Percentiles rank a stretch among this genome's conserved stretches.
phyloP scores from a whole-genome alignment of 1,140 invertebrate genomes.

The Heliconius congener region DNA sequence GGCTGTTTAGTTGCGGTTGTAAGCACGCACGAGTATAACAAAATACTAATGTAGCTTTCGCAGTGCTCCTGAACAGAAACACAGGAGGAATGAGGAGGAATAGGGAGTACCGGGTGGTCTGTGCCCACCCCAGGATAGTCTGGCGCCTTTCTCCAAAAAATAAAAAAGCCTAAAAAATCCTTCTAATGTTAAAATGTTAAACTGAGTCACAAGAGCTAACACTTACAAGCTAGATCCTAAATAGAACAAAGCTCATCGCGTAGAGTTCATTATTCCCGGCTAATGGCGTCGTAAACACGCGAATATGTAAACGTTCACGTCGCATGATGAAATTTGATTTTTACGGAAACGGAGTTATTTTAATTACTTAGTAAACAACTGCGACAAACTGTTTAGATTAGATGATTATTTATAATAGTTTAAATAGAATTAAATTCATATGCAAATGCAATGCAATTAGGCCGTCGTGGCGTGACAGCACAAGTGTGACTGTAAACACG shows the following conservation, averaged over 20 bases:
- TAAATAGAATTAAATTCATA: neutral
- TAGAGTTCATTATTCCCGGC: slow-evolving; percentile 9
- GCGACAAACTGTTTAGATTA: slow-evolving; percentile 1
- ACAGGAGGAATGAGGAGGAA: no score
- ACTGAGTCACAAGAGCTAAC: neutral
- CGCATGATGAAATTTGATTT: slow-evolving; percentile 3
- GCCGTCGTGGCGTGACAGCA: no score
- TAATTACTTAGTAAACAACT: slow-evolving; percentile 6
- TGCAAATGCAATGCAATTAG: neutral
- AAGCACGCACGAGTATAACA: slow-evolving; percentile 56
- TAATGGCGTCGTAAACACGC: slow-evolving; percentile 13
- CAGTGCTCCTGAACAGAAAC: slow-evolving; percentile 41
- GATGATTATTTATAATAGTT: neutral
- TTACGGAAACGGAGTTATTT: slow-evolving; percentile 8
- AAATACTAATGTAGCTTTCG: slow-evolving; percentile 53
- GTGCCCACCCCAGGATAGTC: no score
- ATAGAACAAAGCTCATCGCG: neutral
- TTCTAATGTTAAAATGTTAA: no score
- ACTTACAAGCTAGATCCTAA: neutral
- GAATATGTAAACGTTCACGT: slow-evolving; percentile 6
- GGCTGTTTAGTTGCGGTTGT: slow-evolving; percentile 60
- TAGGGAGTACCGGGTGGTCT: no score
- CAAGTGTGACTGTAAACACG: no score
- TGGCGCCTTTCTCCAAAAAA: no score
- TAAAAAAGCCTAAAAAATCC: no score